Evolutionary conservation across 30 jellyfish, hydroid and myxozoan genomes (phyloP).

Genomic region (Pelagia noctiluca): DNA sequence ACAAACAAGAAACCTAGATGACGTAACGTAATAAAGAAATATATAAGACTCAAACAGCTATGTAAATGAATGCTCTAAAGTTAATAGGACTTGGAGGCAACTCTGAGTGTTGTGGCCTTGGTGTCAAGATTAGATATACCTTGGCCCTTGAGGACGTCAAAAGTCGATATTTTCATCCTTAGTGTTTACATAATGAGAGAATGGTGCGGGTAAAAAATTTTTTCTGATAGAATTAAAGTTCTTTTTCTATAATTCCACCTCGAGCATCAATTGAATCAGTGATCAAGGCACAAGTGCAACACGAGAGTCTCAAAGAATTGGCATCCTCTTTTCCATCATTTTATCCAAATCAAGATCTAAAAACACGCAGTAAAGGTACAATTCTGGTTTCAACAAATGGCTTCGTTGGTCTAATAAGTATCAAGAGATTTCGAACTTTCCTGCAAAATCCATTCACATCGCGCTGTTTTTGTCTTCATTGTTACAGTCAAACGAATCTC

Average conservation of each 20-base stretch:
- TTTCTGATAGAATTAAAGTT: not conserved
- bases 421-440: conserved; percentile 6
- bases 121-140: too few species aligned
- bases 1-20: not conserved
- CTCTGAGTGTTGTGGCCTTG: too few species aligned
- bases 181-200: not conserved
- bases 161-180: too few species aligned
- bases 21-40: not conserved
- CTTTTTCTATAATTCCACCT: too few species aligned
- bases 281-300: conserved; percentile 19
- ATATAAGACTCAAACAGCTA: not conserved
- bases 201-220: not conserved
- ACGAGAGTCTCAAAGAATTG: not conserved
- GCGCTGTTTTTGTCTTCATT: conserved; percentile 17
- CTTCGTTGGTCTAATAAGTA: conserved; percentile 5
- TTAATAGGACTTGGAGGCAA: too few species aligned
- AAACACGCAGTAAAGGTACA: conserved; percentile 10
- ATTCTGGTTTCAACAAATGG: conserved; percentile 27
- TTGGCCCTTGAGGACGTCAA: too few species aligned
- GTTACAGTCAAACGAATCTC: conserved; percentile 16
- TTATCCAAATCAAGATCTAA: conserved; percentile 6
- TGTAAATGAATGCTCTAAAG: not conserved
- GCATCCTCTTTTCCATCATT: not conserved
- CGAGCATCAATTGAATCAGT: not conserved
- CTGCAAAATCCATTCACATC: conserved; percentile 16